Evolutionary conservation across 2,888 invertebrate genomes (phyloP), one percentile per base, ranked within the genome.

Genomic region (Eilema caniola): DNA sequence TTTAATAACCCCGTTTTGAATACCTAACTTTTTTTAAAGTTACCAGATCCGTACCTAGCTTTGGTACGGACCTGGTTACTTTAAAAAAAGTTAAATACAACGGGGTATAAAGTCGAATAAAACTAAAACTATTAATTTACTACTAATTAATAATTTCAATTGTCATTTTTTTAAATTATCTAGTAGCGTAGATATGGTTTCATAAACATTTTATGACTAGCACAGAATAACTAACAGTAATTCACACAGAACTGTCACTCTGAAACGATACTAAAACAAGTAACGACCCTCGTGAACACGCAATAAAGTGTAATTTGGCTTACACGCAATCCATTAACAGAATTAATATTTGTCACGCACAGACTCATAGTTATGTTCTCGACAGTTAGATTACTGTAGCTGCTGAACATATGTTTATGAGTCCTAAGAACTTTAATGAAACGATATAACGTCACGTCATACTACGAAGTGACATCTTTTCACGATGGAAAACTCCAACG

Each of bases 231-330:
- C 53, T 53, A n/a, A 53, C n/a, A 53, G 53, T 53, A 53, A 2
- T 53, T 53, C 53, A 53, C 20, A n/a, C 53, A 53, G 20, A 53
- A 53, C n/a, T 53, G 53, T 53, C 53, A n/a, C 53, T 53, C 47
- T 7, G 8, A 53, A 53, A 53, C 53, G 53, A 53, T 20, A 53
- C 53, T 53, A n/a, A 53, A 53, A 53, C 53, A 53, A 53, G 53
- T 53, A n/a, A 53, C 53, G 53, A 53, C 53, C 53, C n/a, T 53
- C 53, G 53, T n/a, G 53, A n/a, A 53, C 53, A 53, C 53, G 53
- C 53, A 53, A 53, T 53, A 53, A 53, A 59, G 24, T 59, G 24
- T 59, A 24, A 59, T 25, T 59, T 24, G 23, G 25, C 14, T 24
- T 59, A 25, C 24, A 59, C 59, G 25, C 24, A 59, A 59, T 25